These are phyloP conservation scores for Ailuropoda melanoleuca DNA, from an alignment of 2,113 vertebrate genomes.

Conservation along the genomic window DNA sequence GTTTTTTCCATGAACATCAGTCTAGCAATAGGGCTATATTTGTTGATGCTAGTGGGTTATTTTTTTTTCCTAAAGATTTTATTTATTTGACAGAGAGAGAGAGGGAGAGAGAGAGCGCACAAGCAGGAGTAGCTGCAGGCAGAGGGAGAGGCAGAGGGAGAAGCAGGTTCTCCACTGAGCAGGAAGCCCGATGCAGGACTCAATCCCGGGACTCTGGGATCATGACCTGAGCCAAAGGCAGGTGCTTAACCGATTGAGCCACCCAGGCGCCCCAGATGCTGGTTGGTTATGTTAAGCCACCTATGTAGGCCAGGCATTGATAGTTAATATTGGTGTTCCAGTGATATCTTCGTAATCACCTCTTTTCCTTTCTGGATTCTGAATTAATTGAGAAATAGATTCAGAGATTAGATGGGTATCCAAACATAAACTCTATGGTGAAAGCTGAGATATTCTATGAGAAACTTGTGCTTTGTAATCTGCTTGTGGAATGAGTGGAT, in stretches of 20 bases:
- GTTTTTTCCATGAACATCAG: not conserved
- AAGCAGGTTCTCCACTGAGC: not conserved
- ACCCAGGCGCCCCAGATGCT: not conserved
- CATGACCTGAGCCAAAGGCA: not conserved
- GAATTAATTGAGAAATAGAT: not conserved
- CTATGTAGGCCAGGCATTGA: not conserved
- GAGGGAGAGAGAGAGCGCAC: not conserved
- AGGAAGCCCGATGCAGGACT: not conserved
- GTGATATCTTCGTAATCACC: not conserved
- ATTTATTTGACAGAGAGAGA: not conserved
- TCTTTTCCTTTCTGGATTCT: slow-evolving; percentile 29
- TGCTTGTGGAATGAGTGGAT: not conserved
- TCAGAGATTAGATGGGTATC: not conserved
- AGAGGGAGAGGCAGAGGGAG: not conserved
- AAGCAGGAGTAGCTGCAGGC: not conserved
- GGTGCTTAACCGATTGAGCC: not conserved
- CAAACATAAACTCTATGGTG: not conserved
- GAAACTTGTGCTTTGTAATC: not conserved
- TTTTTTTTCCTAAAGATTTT: not conserved
- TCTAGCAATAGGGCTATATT: not conserved
- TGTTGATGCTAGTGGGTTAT: not conserved
- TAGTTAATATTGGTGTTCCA: not conserved
- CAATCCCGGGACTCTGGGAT: not conserved
- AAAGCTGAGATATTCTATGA: not conserved
- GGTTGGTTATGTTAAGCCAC: not conserved